Evolutionary conservation across 2,888 invertebrate genomes (phyloP).

Genomic region (Ichneumoninae sp.): DNA sequence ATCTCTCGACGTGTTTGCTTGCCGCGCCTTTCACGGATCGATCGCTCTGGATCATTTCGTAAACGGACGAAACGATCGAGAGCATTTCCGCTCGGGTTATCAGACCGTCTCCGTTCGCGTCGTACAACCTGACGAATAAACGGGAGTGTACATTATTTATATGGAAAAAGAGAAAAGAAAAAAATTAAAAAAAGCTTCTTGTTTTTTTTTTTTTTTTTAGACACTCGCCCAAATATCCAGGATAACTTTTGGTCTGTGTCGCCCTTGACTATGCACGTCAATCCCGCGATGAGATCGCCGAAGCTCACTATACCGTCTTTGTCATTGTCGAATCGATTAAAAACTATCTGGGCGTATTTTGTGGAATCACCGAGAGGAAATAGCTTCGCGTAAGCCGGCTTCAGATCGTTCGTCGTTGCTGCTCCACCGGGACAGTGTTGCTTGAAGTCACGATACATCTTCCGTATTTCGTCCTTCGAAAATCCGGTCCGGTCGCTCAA

Average conservation of each 20-base stretch:
- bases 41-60: conserved; percentile 77
- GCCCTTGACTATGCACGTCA: conserved; percentile 77
- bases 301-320: conserved; percentile 79
- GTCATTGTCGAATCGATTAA: conserved; percentile 79
- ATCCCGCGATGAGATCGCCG: conserved; percentile 74
- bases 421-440: conserved; percentile 79
- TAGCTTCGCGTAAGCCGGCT: conserved; percentile 79
- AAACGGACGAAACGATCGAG: conserved; percentile 77
- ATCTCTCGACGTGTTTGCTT: conserved; percentile 76
- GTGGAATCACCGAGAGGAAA: conserved; percentile 80
- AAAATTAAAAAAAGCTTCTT: neutral
- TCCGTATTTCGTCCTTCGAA: conserved; percentile 76
- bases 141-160: conserved; percentile 17
- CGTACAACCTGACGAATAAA: conserved; percentile 75
- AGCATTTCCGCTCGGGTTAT: conserved; percentile 80
- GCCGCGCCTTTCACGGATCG: conserved; percentile 72
- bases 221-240: conserved; percentile 80
- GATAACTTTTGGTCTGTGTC: conserved; percentile 77
- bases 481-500: conserved; percentile 77
- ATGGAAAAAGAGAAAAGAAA: conserved; percentile 15
- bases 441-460: conserved; percentile 79
- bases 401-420: conserved; percentile 75
- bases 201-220: no score
- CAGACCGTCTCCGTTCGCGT: conserved; percentile 79
- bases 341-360: conserved; percentile 79